Percentiles rank a stretch among this genome's conserved stretches.
Conservation (phyloP, 2,888 invertebrate genomes). For the Acrobasis suavella region DNA sequence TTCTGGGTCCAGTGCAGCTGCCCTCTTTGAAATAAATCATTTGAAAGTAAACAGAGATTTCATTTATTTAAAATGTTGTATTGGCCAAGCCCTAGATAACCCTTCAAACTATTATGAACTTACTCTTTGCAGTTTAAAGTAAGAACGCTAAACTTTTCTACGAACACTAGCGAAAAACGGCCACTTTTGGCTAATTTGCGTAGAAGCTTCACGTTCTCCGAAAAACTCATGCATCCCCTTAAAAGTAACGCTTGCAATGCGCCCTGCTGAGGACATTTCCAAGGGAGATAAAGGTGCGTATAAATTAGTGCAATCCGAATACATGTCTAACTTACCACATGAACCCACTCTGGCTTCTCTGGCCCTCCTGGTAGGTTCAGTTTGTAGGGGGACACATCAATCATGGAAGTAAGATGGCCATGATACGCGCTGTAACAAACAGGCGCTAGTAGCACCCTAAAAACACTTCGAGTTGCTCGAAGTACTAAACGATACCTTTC, state of each 20-base stretch:
- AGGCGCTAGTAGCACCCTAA: constrained; percentile 80
- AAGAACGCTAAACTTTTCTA: too few relatives aligned
- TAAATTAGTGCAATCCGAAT: constrained; percentile 33
- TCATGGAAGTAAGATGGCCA: constrained; percentile 97
- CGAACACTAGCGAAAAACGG: too few relatives aligned
- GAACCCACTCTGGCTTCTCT: constrained; percentile 92
- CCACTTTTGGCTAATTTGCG: too few relatives aligned
- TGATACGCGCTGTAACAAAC: constrained; percentile 97
- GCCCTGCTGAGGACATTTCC: not conserved
- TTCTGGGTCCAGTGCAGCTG: too few relatives aligned
- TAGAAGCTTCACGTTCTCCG: too few relatives aligned
- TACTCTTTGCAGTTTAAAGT: too few relatives aligned
- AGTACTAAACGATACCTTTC: constrained; percentile 42
- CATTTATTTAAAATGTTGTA: too few relatives aligned
- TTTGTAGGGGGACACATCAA: constrained; percentile 99
- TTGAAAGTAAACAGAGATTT: too few relatives aligned
- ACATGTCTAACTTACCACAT: constrained; percentile 87
- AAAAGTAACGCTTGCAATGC: not conserved
- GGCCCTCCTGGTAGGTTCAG: constrained; percentile 94
- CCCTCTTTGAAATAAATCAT: too few relatives aligned
- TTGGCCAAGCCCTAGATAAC: too few relatives aligned
- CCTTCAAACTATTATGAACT: too few relatives aligned
- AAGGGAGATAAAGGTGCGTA: constrained; percentile 5
- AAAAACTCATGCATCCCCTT: too few relatives aligned
- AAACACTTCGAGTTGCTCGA: constrained; percentile 63